Conservation (phyloP, 2,113 vertebrate genomes). For the Protobothrops mucrosquamatus region DNA sequence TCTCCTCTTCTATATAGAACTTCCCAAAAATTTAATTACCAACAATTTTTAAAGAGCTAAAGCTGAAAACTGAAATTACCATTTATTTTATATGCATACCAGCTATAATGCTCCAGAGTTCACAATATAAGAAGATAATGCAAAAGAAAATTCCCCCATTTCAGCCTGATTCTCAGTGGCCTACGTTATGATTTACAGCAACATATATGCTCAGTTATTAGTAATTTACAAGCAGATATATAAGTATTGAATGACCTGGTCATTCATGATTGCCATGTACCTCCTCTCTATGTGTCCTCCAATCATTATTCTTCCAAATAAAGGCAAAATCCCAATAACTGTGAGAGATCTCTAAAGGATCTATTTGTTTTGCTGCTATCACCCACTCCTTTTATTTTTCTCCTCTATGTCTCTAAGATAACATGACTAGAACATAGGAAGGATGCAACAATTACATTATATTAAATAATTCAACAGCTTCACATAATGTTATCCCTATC, state of each 20-base stretch:
- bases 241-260: not conserved
- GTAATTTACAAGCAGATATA: not conserved
- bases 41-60: slow-evolving; percentile 19
- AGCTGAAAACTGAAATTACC: slow-evolving; percentile 10
- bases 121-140: not conserved
- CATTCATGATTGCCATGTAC: not conserved
- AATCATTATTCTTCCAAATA: not conserved
- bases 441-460: not conserved
- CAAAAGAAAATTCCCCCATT: not conserved
- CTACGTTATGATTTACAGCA: not conserved
- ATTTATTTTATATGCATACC: not conserved
- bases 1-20: not conserved
- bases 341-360: not conserved
- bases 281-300: not conserved
- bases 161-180: not conserved
- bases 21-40: not conserved
- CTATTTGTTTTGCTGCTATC: not conserved
- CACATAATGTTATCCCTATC: not conserved
- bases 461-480: not conserved
- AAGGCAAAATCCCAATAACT: not conserved
- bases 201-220: not conserved
- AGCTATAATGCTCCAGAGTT: not conserved
- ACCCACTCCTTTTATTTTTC: not conserved
- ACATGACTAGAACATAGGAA: not conserved
- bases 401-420: not conserved